Evolutionary conservation across 2,888 invertebrate species (phyloP).

Genomic region (Drosophila planitibia): DNA sequence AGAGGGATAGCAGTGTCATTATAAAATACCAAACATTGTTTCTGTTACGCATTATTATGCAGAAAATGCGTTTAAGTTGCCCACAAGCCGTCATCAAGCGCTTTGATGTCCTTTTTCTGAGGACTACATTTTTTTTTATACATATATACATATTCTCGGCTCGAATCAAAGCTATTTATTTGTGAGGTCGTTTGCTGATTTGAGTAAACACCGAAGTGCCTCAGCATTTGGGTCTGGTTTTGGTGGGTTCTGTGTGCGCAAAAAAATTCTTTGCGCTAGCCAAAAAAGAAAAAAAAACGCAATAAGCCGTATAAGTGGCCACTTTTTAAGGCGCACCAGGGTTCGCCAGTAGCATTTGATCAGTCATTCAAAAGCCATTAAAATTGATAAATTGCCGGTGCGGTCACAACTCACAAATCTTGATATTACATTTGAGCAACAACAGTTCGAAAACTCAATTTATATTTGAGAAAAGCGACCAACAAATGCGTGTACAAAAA

Average conservation of each 20-base stretch:
- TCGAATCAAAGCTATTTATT: constrained; percentile 75
- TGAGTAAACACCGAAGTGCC: constrained; percentile 55
- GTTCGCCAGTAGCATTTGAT: constrained; percentile 36
- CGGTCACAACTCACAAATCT: constrained; percentile 22
- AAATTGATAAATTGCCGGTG: constrained; percentile 67
- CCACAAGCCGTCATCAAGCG: constrained; percentile 44
- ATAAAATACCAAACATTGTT: constrained; percentile 47
- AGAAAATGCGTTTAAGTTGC: constrained; percentile 61
- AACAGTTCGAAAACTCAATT: constrained; percentile 30
- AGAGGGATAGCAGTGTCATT: constrained; percentile 12
- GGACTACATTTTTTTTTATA: constrained; percentile 7
- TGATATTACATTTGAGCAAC: constrained; percentile 35
- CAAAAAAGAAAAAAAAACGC: constrained; percentile 48
- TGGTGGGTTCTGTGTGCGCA: neutral
- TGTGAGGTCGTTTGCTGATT: constrained; percentile 62
- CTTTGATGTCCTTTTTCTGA: constrained; percentile 69
- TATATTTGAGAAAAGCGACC: constrained; percentile 5
- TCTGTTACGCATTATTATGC: constrained; percentile 69
- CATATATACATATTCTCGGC: constrained; percentile 1
- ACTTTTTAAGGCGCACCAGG: constrained; percentile 47
- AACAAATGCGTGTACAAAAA: neutral
- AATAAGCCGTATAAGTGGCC: constrained; percentile 79
- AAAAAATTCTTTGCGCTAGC: constrained; percentile 12
- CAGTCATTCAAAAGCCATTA: constrained; percentile 65
- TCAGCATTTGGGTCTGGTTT: constrained; percentile 3